Evolutionary conservation across 2,797 vertebrate genomes (phyloP), one percentile per base, ranked within the genome.

Genomic region (Apogon talboti): DNA sequence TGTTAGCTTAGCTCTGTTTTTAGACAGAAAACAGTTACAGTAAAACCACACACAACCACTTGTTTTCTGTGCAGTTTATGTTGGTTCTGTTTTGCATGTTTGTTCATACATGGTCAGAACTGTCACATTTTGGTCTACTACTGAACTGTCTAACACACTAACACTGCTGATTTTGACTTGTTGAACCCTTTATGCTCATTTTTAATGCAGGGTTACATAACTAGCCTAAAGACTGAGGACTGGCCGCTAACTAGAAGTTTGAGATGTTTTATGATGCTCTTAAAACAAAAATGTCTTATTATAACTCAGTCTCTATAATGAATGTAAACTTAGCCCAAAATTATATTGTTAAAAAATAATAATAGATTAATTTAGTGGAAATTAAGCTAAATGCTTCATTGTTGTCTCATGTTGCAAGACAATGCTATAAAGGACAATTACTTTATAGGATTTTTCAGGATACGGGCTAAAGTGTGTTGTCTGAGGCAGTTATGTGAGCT

Each of bases 401-500:
- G 46, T 13, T 16, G 12, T 52, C 19, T 53, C 4, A 2, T 41
- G n/a, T 58, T 60, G 33, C 43, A 24, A 30, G 28, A 41, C 46
- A 16, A 37, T 46, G 18, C 42, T 37, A 15, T 35, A 54, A 72
- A 44, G 13, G 15, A 56, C 6, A 52, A 43, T 63, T 44, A 14
- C 55, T 51, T 66, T 57, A 44, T 5, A 6, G 41, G 24, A 18
- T n/a, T 65, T 40, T 42, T 24, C 14, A 35, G n/a, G 13, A 40
- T 47, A 11, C n/a, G 54, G 24, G 19, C 46, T 1, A 35, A 59
- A 56, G 44, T 37, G 16, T 6, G 0, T 44, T 19, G 41, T 42
- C n/a, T 13, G 35, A 44, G 38, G 12, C 56, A 11, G 58, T 56
- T n/a, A 47, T 66, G 53, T 33, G 11, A 66, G 49, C 66, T 69